Conservation (phyloP, 2,113 vertebrate species). For the Myotis davidii region DNA sequence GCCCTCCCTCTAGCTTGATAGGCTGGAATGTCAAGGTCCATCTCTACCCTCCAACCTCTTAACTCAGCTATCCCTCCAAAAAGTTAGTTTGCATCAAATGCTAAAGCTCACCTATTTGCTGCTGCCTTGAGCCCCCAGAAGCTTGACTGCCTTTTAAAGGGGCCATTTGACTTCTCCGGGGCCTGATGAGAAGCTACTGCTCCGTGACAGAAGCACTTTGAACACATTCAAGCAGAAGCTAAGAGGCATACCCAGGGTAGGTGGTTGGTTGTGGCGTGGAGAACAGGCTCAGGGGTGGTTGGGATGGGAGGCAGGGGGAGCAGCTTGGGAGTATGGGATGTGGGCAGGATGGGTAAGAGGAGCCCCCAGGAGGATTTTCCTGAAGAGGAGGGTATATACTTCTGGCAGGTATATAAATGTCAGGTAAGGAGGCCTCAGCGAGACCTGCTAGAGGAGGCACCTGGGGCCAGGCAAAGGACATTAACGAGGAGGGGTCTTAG, state of each 20-base stretch:
- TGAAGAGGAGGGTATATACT: neutral
- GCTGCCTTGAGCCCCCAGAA: neutral
- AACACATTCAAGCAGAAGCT: neutral
- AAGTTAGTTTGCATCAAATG: neutral
- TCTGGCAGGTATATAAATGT: neutral
- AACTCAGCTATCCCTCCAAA: neutral
- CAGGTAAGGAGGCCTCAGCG: neutral
- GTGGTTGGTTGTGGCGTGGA: accelerated
- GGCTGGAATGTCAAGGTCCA: neutral
- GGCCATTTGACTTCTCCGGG: neutral
- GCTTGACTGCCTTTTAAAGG: neutral
- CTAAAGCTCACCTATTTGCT: neutral
- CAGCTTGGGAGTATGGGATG: neutral
- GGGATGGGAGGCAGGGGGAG: neutral
- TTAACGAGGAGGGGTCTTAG: neutral
- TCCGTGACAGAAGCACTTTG: neutral
- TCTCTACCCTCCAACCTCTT: neutral
- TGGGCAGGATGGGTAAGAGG: neutral
- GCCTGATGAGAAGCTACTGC: neutral
- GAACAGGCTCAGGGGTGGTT: neutral
- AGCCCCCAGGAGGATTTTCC: neutral
- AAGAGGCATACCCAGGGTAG: neutral
- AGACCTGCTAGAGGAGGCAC: accelerated
- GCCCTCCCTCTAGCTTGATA: neutral
- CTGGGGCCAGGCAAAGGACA: neutral